These are phyloP conservation scores for Argya squamiceps DNA, from an alignment of 2,797 vertebrate genomes.

Conservation along the genomic window DNA sequence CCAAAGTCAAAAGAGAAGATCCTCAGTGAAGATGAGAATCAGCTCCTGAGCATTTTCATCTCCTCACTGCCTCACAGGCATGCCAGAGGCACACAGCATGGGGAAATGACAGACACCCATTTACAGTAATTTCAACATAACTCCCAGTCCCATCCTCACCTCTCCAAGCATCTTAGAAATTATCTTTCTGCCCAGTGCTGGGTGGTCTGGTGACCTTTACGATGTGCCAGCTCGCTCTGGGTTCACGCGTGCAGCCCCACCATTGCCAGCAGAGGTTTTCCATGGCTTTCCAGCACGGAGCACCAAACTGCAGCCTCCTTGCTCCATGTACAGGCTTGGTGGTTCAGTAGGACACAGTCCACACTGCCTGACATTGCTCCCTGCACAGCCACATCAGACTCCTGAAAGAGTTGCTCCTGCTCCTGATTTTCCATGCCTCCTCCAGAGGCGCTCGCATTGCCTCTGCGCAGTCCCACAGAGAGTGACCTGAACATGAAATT, in stretches of 20 bases:
- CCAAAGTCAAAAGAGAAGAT: not conserved
- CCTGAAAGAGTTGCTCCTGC: not conserved
- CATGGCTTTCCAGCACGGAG: not conserved
- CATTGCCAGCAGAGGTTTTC: not conserved
- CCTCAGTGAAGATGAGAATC: not conserved
- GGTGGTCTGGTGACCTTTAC: not conserved
- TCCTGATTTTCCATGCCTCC: not conserved
- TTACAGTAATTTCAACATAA: not conserved
- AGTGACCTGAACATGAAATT: not conserved
- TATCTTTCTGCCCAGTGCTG: rapidly evolving
- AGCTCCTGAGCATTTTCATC: not conserved
- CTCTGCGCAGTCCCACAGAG: not conserved
- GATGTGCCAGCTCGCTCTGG: not conserved
- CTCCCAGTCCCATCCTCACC: not conserved
- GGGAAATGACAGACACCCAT: not conserved
- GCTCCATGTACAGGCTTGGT: not conserved
- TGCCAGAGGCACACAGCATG: not conserved
- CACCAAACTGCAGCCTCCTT: not conserved
- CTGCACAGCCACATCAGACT: not conserved
- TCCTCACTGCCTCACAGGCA: not conserved
- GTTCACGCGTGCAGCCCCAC: not conserved
- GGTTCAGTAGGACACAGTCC: not conserved
- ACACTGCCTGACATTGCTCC: not conserved
- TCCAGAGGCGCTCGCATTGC: not conserved
- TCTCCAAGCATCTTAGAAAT: not conserved